These are phyloP conservation scores for Egretta garzetta DNA, from an alignment of 2,113 vertebrate genomes.

Conservation along the genomic window DNA sequence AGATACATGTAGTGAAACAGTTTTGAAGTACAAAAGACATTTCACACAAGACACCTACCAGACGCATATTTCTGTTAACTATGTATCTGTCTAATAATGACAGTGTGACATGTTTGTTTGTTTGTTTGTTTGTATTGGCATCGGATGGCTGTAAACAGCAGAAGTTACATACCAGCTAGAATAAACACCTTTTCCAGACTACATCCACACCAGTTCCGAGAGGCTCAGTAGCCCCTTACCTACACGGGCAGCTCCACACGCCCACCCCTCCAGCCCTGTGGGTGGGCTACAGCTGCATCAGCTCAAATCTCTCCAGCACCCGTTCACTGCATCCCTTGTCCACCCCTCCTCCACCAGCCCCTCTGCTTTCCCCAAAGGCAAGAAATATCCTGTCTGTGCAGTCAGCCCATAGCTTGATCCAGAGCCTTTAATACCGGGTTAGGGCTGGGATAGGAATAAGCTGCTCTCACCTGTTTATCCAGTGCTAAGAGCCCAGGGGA, in stretches of 20 bases:
- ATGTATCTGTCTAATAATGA: not conserved
- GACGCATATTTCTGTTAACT: not conserved
- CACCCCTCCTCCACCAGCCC: not conserved
- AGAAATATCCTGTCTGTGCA: not conserved
- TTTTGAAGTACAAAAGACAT: not conserved
- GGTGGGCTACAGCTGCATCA: not conserved
- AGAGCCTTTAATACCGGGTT: not conserved
- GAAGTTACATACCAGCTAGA: not conserved
- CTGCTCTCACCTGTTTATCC: not conserved
- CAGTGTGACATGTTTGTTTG: not conserved
- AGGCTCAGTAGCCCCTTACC: not conserved
- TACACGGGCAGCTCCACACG: rapidly evolving
- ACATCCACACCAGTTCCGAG: not conserved
- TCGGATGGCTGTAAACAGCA: not conserved
- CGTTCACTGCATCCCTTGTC: not conserved
- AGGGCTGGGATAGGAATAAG: not conserved
- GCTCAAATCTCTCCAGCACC: rapidly evolving
- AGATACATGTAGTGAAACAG: not conserved
- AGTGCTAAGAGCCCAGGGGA: not conserved
- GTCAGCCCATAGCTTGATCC: not conserved
- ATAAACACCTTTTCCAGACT: not conserved
- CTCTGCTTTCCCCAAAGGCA: not conserved
- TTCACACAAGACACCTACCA: not conserved
- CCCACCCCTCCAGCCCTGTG: rapidly evolving
- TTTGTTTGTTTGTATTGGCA: not conserved